These are phyloP conservation scores for Idaea straminata DNA, from an alignment of 2,888 invertebrate genomes.

Conservation along the genomic window DNA sequence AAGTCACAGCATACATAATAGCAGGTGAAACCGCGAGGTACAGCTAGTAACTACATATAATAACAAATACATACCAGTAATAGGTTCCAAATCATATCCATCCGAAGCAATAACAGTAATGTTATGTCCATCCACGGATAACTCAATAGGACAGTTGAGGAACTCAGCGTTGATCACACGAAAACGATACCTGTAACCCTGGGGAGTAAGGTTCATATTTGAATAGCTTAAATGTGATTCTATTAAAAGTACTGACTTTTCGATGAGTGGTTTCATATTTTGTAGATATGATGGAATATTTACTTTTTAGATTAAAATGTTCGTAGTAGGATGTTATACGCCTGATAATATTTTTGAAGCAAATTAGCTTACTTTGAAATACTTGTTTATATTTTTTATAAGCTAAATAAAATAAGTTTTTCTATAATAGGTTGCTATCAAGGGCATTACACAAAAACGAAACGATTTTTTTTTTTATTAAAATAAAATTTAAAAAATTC, in stretches of 20 bases:
- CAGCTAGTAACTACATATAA: slow-evolving; percentile 9
- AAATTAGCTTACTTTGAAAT: too few relatives aligned
- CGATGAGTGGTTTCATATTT: slow-evolving; percentile 4
- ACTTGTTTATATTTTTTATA: too few relatives aligned
- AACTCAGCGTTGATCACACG: slow-evolving; percentile 92
- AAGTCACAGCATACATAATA: too few relatives aligned
- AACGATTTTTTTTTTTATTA: too few relatives aligned
- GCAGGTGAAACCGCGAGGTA: background rate
- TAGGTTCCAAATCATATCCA: slow-evolving; percentile 87
- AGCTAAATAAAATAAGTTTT: too few relatives aligned
- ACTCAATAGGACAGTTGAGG: slow-evolving; percentile 91
- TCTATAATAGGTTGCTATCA: too few relatives aligned
- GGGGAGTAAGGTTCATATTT: slow-evolving; percentile 47
- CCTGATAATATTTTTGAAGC: too few relatives aligned
- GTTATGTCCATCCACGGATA: slow-evolving; percentile 91
- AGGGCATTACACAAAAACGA: too few relatives aligned
- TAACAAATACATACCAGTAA: slow-evolving; percentile 80
- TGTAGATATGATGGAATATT: background rate
- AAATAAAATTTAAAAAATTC: too few relatives aligned
- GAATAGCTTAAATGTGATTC: background rate
- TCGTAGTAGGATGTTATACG: too few relatives aligned
- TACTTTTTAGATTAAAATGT: background rate
- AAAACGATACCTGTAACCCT: slow-evolving; percentile 89
- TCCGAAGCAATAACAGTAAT: slow-evolving; percentile 88
- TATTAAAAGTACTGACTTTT: background rate